Evolutionary conservation across 1,140 invertebrate genomes (phyloP).

Genomic region (Oscheius sp.): DNA sequence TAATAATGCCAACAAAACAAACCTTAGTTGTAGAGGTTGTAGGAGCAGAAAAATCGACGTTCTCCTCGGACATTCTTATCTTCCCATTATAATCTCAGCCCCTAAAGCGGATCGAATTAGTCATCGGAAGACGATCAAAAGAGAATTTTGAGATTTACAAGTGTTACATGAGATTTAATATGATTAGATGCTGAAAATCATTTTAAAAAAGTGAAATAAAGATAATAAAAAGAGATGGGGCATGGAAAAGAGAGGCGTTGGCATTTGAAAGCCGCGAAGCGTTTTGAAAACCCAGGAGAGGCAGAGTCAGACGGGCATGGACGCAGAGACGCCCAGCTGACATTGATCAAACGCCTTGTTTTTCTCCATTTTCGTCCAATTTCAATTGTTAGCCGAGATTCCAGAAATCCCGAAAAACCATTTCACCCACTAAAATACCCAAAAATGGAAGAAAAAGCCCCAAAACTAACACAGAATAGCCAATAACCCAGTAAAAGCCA

Average conservation of each 20-base stretch:
- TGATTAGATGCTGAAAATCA: too few relatives aligned
- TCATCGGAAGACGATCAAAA: not conserved
- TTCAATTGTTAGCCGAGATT: too few relatives aligned
- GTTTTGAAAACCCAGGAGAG: not conserved
- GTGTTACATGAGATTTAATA: too few relatives aligned
- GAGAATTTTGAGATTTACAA: too few relatives aligned
- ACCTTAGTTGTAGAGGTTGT: not conserved
- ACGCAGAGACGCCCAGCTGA: constrained; percentile 6
- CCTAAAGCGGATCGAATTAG: not conserved
- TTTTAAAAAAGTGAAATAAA: not conserved
- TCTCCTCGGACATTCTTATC: not conserved
- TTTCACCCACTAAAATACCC: too few relatives aligned
- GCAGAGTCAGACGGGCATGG: not conserved
- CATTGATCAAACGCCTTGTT: constrained; percentile 6
- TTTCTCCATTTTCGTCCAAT: not conserved
- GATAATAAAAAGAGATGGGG: not conserved
- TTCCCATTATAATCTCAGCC: too few relatives aligned
- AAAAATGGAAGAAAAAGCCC: too few relatives aligned
- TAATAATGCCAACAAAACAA: not conserved
- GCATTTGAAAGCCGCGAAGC: not conserved
- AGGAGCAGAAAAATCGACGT: not conserved
- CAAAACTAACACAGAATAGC: too few relatives aligned
- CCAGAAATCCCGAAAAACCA: too few relatives aligned
- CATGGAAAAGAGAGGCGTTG: not conserved
- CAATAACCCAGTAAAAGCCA: too few relatives aligned